Evolutionary conservation across 2,113 vertebrate genomes (phyloP), one percentile per base, ranked within the genome.

Genomic region (Marmota flaviventris): DNA sequence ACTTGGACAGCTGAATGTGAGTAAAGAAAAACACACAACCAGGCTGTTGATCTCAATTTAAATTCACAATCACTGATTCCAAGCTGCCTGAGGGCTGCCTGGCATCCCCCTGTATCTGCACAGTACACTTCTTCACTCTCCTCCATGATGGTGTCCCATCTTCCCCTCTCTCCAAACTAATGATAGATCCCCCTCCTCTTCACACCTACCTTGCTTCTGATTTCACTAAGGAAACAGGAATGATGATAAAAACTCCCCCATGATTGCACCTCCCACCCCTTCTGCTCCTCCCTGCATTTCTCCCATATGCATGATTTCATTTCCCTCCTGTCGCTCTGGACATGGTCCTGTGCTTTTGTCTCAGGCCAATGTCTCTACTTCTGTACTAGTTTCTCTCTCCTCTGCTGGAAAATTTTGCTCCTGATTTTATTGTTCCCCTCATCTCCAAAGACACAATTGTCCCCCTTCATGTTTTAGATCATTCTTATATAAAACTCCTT

Each of bases 301-400:
- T 51, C 7, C n/a, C 14, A 8, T 1, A 24, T 2, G 1, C 0
- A 3, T 4, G 5, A 13, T 53, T 51, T 37, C 78, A 13, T 34
- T 42, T 72, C 10, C 8, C 2, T 27, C 27, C 24, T 3, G 22
- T 16, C 56, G 67, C 27, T 85, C 76, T 56, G 3, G 42, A 14
- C n/a, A 65, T 61, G 42, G 37, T 32, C 8, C 73, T 32, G 37
- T 17, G 34, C 4, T 67, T 39, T 73, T 69, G 48, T 48, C 17
- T 16, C 51, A 37, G 69, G 94, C 65, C 48, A 51, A 0, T 3
- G 4, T 63, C 39, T 79, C n/a, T 22, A 16, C 61, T 34, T 29
- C 17, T 29, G 8, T 5, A 14, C 18, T 14, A 8, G 25, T 17
- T 89, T 51, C 39, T 70, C 22, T 51, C 14, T 67, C 45, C 1